Percentiles rank a stretch among this genome's conserved stretches.
These are phyloP conservation scores for Macrotus californicus DNA, from an alignment of 2,113 vertebrate genomes.

Conservation along the genomic window DNA sequence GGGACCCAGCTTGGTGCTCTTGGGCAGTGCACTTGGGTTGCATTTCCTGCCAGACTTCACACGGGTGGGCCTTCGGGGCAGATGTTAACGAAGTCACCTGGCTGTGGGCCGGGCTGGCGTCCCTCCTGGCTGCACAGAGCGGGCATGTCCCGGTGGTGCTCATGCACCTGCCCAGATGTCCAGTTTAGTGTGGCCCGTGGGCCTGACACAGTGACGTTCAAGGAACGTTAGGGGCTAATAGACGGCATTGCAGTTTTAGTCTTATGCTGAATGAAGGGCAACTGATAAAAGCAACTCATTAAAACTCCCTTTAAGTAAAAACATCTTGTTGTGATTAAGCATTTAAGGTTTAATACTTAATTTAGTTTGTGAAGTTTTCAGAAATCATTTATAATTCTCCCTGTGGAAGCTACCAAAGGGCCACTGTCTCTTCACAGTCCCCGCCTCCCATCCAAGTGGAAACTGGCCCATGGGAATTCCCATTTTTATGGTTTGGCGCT, in stretches of 20 bases:
- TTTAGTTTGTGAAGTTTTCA: neutral
- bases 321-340: neutral
- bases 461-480: neutral
- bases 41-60: too few species aligned
- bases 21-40: too few species aligned
- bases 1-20: too few species aligned
- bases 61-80: too few species aligned
- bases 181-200: neutral
- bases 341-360: neutral
- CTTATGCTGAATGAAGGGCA: neutral
- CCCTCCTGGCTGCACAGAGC: too few species aligned
- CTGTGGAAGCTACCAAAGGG: neutral
- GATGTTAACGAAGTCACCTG: too few species aligned
- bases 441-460: neutral
- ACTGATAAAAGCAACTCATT: neutral
- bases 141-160: too few species aligned
- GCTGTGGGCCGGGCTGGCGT: too few species aligned
- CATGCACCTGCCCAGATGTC: too few species aligned
- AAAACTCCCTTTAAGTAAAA: neutral
- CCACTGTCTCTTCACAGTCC: neutral
- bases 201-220: neutral
- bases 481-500: neutral
- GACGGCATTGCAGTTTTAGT: neutral
- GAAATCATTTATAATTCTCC: neutral
- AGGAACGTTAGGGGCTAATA: neutral